Evolutionary conservation across 2,797 vertebrate species (phyloP).

Genomic region (Microtus californicus): DNA sequence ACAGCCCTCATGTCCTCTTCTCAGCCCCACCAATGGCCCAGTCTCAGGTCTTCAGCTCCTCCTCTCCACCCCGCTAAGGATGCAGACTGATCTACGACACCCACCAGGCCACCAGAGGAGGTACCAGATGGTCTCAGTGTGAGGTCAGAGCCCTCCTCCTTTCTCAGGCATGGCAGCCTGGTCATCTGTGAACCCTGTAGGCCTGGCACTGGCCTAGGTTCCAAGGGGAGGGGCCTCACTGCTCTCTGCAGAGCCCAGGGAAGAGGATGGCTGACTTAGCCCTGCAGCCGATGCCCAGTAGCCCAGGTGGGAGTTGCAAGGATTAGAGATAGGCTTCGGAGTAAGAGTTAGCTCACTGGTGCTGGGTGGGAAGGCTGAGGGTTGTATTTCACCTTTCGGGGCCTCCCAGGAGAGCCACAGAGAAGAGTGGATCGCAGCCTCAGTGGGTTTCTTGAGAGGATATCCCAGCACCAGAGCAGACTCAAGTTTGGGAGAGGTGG

Average conservation of each 20-base stretch:
- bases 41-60: background rate
- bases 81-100: background rate
- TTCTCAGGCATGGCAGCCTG: constrained; percentile 59
- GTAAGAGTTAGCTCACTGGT: background rate
- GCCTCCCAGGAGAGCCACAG: background rate
- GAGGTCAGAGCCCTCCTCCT: constrained; percentile 65
- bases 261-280: background rate
- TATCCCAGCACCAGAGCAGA: background rate
- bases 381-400: background rate
- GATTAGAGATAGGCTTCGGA: background rate
- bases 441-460: background rate
- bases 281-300: background rate
- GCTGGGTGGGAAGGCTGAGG: background rate
- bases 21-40: background rate
- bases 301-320: background rate
- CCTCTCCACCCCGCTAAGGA: background rate
- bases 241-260: background rate
- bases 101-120: constrained; percentile 38
- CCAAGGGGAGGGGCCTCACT: background rate
- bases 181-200: constrained; percentile 88
- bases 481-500: background rate
- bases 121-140: constrained; percentile 76
- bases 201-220: constrained; percentile 83
- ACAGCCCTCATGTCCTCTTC: background rate
- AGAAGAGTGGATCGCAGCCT: background rate